phyloP scores from a whole-genome alignment of 1,140 invertebrate genomes.

The Leptopilina boulardi region DNA sequence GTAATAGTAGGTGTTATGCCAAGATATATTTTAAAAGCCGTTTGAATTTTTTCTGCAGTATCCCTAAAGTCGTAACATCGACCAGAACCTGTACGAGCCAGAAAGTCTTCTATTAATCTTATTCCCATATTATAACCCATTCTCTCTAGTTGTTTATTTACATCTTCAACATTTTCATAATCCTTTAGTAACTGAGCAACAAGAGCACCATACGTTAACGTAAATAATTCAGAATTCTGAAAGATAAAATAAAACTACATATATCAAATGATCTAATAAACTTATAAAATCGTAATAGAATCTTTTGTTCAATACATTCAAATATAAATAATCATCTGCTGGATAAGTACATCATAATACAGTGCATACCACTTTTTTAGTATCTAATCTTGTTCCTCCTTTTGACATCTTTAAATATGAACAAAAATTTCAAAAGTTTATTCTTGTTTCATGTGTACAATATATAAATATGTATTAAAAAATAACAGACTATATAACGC shows the following conservation, averaged over 20 bases:
- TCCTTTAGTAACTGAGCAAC: slow-evolving; percentile 98
- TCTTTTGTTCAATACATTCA: not conserved
- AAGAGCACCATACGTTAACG: slow-evolving; percentile 97
- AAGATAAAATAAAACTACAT: slow-evolving; percentile 63
- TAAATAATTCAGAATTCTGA: slow-evolving; percentile 97
- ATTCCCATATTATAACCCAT: slow-evolving; percentile 99
- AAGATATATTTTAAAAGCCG: slow-evolving; percentile 92
- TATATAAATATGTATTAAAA: no score
- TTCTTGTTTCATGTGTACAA: no score
- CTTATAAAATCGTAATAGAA: not conserved
- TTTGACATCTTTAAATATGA: not conserved
- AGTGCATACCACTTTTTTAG: slow-evolving; percentile 8
- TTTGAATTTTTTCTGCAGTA: slow-evolving; percentile 97
- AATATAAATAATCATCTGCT: not conserved
- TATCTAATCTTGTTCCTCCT: not conserved
- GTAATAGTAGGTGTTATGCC: slow-evolving; percentile 93
- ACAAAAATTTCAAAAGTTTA: not conserved
- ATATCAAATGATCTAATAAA: not conserved
- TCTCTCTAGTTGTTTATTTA: slow-evolving; percentile 94
- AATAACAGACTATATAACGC: no score
- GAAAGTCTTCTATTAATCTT: slow-evolving; percentile 97
- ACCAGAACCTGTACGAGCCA: slow-evolving; percentile 92
- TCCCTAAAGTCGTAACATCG: slow-evolving; percentile 97
- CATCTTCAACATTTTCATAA: slow-evolving; percentile 97
- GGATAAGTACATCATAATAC: not conserved